phyloP scores from a whole-genome alignment of 2,888 invertebrate species.

The Kryphioiulus occultus region DNA sequence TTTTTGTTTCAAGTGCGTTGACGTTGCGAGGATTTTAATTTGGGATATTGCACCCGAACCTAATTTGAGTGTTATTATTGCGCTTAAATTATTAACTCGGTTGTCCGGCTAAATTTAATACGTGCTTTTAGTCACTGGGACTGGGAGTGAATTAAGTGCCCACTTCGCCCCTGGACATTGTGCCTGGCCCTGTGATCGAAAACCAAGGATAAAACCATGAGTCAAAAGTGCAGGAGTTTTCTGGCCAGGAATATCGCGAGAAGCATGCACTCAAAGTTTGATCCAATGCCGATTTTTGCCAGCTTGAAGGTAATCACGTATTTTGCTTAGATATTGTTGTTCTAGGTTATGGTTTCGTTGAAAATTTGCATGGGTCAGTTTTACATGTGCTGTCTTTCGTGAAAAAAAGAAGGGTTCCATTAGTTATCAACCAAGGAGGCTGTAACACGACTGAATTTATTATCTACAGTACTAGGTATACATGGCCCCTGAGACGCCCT shows the following conservation, averaged over 20 bases:
- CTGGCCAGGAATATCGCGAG: background rate
- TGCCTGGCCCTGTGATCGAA: background rate
- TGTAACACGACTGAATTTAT: too few relatives aligned
- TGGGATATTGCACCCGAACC: background rate
- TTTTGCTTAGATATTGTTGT: too few relatives aligned
- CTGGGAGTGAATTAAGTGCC: background rate
- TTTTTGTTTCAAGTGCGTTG: background rate
- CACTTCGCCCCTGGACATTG: background rate
- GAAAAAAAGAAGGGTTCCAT: too few relatives aligned
- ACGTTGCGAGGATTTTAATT: background rate
- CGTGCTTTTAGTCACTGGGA: background rate
- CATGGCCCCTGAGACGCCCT: too few relatives aligned
- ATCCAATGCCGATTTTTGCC: background rate
- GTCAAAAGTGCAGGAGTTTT: background rate
- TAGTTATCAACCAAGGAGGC: too few relatives aligned
- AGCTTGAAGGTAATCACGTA: background rate
- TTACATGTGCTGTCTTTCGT: too few relatives aligned
- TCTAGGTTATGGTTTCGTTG: too few relatives aligned
- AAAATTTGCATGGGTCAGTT: too few relatives aligned
- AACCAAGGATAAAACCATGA: background rate
- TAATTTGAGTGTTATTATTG: background rate
- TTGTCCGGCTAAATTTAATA: background rate
- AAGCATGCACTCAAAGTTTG: background rate
- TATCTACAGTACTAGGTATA: too few relatives aligned
- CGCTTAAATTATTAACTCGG: background rate